These are phyloP conservation scores for Poecilus cupreus DNA, from an alignment of 2,888 invertebrate genomes.

Conservation along the genomic window DNA sequence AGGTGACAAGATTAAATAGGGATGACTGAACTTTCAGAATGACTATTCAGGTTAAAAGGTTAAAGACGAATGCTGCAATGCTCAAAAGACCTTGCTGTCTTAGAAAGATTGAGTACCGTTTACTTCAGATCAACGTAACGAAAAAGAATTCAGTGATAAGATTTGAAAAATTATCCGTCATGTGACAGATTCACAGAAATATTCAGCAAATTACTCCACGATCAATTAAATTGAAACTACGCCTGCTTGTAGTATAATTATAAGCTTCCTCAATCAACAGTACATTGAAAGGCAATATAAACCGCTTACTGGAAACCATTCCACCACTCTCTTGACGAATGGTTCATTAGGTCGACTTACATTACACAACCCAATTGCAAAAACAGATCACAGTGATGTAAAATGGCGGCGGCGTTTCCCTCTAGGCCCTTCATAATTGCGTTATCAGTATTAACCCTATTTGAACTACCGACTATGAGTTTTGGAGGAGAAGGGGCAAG, in stretches of 20 bases:
- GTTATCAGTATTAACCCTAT: constrained; percentile 15
- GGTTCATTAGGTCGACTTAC: background rate
- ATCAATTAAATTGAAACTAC: no score
- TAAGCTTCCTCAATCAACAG: no score
- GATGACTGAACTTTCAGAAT: constrained; percentile 5
- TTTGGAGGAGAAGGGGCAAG: background rate
- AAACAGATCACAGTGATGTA: constrained; percentile 18
- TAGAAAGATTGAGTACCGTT: background rate
- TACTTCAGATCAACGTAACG: background rate
- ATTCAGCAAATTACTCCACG: background rate
- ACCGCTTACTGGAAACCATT: background rate
- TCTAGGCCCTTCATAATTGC: background rate
- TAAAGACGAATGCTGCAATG: constrained; percentile 16
- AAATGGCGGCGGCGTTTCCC: background rate
- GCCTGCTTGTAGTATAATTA: no score
- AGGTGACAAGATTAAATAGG: constrained; percentile 29
- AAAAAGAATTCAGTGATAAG: background rate
- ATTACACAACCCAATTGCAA: constrained; percentile 3
- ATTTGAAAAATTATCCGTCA: background rate
- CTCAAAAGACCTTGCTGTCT: background rate
- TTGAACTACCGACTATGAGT: background rate
- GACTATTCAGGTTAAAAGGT: constrained; percentile 8
- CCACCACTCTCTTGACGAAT: background rate
- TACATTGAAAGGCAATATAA: background rate
- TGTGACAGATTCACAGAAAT: no score